These are phyloP conservation scores for Folsomia manolachei DNA, from an alignment of 2,888 invertebrate species.

Conservation along the genomic window DNA sequence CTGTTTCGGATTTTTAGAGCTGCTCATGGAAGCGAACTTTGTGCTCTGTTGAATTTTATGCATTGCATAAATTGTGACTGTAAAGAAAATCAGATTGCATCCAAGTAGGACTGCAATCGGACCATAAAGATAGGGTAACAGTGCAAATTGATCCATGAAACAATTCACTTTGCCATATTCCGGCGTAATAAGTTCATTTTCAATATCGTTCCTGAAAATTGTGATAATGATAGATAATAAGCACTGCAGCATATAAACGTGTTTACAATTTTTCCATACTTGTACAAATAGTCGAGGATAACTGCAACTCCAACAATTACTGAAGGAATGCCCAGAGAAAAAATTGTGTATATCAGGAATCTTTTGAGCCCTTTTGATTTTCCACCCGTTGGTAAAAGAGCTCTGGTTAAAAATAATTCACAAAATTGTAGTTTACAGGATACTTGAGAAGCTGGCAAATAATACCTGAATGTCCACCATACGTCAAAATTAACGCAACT, in stretches of 20 bases:
- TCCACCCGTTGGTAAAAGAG: slow-evolving; percentile 43
- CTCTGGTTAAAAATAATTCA: slow-evolving; percentile 21
- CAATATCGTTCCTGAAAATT: slow-evolving; percentile 37
- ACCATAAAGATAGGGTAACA: slow-evolving; percentile 40
- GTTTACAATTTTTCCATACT: no score
- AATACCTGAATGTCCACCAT: slow-evolving; percentile 49
- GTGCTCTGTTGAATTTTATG: slow-evolving; percentile 44
- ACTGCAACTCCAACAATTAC: slow-evolving; percentile 38
- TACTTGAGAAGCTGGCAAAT: no score
- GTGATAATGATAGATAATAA: neutral
- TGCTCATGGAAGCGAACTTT: slow-evolving; percentile 43
- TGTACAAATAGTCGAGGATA: slow-evolving; percentile 38
- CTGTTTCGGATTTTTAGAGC: slow-evolving; percentile 42
- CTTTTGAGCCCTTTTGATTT: slow-evolving; percentile 43
- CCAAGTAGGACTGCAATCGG: slow-evolving; percentile 43
- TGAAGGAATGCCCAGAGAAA: slow-evolving; percentile 38
- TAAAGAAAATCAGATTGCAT: slow-evolving; percentile 44
- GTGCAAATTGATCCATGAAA: slow-evolving; percentile 40
- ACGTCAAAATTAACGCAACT: slow-evolving; percentile 46
- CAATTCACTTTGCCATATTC: slow-evolving; percentile 41
- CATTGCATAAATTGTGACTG: slow-evolving; percentile 39
- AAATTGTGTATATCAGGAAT: slow-evolving; percentile 41
- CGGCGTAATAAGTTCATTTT: slow-evolving; percentile 44
- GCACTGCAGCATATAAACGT: no score
- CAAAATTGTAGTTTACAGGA: neutral